Percentiles rank a stretch among this genome's conserved stretches.
Evolutionary conservation across 2,797 vertebrate species (phyloP).

Genomic region (Eptatretus atami): DNA sequence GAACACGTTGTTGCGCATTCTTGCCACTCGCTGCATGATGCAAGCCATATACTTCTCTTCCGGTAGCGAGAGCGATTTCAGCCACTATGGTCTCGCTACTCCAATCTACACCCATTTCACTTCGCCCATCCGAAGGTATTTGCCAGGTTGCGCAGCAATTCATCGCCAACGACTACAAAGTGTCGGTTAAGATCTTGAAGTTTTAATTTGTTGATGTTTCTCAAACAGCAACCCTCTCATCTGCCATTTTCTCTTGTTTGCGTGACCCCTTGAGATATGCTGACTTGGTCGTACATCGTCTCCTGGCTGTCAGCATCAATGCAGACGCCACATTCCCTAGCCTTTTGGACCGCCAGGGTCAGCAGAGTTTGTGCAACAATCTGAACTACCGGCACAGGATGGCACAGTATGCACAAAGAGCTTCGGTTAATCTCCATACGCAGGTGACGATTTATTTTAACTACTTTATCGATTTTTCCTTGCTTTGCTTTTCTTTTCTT

Average conservation of each 20-base stretch:
- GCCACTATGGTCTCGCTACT: slow-evolving; percentile 78
- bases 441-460: slow-evolving; percentile 20
- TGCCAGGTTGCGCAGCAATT: not conserved
- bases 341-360: slow-evolving; percentile 68
- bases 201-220: not conserved
- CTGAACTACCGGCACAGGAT: slow-evolving; percentile 96
- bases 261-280: slow-evolving; percentile 26
- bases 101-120: slow-evolving; percentile 96
- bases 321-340: slow-evolving; percentile 70
- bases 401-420: slow-evolving; percentile 78
- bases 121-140: slow-evolving; percentile 74
- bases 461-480: not conserved
- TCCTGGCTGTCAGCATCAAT: slow-evolving; percentile 51
- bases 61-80: slow-evolving; percentile 81
- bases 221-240: not conserved
- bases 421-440: slow-evolving; percentile 74
- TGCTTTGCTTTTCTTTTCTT: not conserved
- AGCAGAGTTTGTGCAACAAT: slow-evolving; percentile 53
- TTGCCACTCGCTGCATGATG: slow-evolving; percentile 96
- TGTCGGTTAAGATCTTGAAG: not conserved
- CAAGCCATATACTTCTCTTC: slow-evolving; percentile 95
- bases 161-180: not conserved
- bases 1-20: slow-evolving; percentile 58
- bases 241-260: not conserved
- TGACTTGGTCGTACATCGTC: slow-evolving; percentile 70